Base-by-base conservation (phyloP, 2,797 vertebrate genomes). In the Sebastes iracundus region DNA sequence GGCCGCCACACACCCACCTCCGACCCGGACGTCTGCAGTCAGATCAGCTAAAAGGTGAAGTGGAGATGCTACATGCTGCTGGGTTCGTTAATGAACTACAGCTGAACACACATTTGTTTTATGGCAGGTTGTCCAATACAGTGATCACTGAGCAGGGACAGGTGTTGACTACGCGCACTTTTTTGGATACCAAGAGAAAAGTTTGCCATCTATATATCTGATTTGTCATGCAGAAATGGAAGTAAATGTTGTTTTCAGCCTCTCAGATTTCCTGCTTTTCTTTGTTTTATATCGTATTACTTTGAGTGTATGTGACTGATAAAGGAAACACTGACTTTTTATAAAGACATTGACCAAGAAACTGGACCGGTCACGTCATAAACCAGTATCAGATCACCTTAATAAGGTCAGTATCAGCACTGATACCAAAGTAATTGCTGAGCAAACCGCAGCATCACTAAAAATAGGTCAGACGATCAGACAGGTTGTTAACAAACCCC, bases 131-230 rank as follows among this genome's bases (percentile, higher is more conserved):
- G 27, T 35, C 23, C 3, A 2, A 30, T 12, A 35, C 9, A 5
- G 0, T 23, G n/a, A 5, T 55, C 18, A 32, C 30, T 13, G 55
- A n/a, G 49, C 8, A 52, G 20, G 20, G 20, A 0, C 49, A 52
- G 49, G 18, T 52, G 20, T 52, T 49, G 2, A 49, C 46, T 49
- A 20, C 7, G 3, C 18, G 18, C 18, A 49, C 46, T 20, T 12
- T 33, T 61, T 61, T 62, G 0, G 30, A 30, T 32, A 58, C 6
- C 14, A 18, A 11, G 1, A 56, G 52, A 55, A 11, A 42, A 16
- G 38, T 16, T 42, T 16, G 0, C 0, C 6, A 42, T 42, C 38
- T 16, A 42, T 42, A 0, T 6, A 16, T 38, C 1, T 11, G 33
- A 33, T 33, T 2, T 33, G 0, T 35, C 14, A 16, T 16, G 38